Evolutionary conservation across 1,140 invertebrate genomes (phyloP).

Genomic region (Oncopodura yosiiana): DNA sequence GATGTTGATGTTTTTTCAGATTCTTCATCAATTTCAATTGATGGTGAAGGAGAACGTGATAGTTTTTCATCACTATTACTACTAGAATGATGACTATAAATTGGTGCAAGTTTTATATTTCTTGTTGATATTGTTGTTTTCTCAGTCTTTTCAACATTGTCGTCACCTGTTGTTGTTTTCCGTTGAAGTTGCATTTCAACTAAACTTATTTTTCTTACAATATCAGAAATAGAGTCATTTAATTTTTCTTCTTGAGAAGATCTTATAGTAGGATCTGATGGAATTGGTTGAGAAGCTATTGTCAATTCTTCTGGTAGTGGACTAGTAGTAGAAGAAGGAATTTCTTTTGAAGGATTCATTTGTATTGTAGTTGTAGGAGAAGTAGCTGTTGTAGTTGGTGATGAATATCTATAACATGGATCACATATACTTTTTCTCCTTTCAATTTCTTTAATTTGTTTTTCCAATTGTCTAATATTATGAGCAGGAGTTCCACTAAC

Average conservation of each 20-base stretch:
- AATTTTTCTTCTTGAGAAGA: slow-evolving; percentile 14
- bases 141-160: no score
- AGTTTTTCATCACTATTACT: neutral
- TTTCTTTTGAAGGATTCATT: neutral
- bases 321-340: neutral
- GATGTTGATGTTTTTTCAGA: neutral
- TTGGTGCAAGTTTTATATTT: neutral
- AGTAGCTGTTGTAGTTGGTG: neutral
- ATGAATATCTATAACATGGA: neutral
- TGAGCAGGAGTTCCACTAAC: neutral
- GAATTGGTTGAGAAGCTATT: no score
- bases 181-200: slow-evolving; percentile 15
- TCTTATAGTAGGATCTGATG: no score
- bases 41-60: neutral
- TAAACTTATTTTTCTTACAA: slow-evolving; percentile 26
- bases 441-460: slow-evolving; percentile 22
- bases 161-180: neutral
- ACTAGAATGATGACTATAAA: neutral
- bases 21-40: neutral
- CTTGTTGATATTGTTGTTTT: no score
- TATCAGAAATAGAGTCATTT: slow-evolving; percentile 17
- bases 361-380: neutral
- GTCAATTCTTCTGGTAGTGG: neutral
- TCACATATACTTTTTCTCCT: slow-evolving; percentile 22
- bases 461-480: slow-evolving; percentile 19